These are phyloP conservation scores for Orientallactaga sibirica DNA, from an alignment of 2,797 vertebrate genomes.

Conservation along the genomic window DNA sequence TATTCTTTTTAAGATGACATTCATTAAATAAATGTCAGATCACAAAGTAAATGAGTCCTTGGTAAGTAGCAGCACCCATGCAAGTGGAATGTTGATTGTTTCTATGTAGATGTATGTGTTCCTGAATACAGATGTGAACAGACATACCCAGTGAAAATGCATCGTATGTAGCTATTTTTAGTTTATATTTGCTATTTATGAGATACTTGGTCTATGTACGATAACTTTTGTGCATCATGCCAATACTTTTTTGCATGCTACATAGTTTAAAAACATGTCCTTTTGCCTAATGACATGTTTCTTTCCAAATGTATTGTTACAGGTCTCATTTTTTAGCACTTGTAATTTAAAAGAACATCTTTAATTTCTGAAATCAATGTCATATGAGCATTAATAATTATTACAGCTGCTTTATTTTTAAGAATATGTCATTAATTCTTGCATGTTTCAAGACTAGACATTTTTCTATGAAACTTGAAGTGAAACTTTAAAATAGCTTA, in stretches of 20 bases:
- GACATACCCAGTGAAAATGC: background rate
- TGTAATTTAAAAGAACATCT: background rate
- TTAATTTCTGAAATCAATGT: conserved; percentile 34
- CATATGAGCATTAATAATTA: background rate
- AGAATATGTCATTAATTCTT: background rate
- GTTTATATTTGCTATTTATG: background rate
- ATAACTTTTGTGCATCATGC: background rate
- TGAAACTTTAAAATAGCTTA: conserved; percentile 35
- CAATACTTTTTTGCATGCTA: background rate
- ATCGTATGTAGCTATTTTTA: background rate
- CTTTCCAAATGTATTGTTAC: background rate
- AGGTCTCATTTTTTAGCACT: background rate
- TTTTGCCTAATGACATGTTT: background rate
- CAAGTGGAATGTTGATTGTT: background rate
- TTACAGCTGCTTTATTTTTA: background rate
- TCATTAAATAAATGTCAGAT: background rate
- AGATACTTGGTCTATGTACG: background rate
- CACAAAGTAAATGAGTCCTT: background rate
- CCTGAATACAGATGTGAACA: background rate
- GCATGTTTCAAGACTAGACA: background rate
- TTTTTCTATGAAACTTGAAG: background rate
- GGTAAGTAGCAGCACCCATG: background rate
- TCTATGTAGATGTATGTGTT: background rate
- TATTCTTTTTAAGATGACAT: background rate
- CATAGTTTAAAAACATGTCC: background rate